phyloP scores from a whole-genome alignment of 2,888 invertebrate genomes.

The Choreutis nemorana region DNA sequence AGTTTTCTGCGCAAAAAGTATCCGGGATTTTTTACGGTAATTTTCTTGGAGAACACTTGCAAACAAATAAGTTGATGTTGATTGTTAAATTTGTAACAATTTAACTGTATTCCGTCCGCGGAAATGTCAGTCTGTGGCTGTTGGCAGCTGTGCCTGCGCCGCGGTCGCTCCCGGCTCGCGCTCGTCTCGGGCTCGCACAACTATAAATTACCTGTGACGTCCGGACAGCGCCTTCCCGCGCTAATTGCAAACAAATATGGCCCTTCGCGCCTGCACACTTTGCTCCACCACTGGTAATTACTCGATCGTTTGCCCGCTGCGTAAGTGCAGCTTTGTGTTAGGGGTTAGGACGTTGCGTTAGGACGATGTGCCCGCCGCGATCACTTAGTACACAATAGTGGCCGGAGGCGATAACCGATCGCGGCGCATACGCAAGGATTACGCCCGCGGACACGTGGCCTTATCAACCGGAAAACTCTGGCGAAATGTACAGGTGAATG shows the following conservation, averaged over 20 bases:
- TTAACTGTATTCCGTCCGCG: slow-evolving; percentile 28
- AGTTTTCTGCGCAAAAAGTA: too few relatives aligned
- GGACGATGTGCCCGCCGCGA: too few relatives aligned
- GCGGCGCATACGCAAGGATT: too few relatives aligned
- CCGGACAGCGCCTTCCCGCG: slow-evolving; percentile 34
- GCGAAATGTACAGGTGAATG: too few relatives aligned
- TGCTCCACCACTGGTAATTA: slow-evolving; percentile 33
- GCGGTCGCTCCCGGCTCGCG: slow-evolving; percentile 8
- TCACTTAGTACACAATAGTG: too few relatives aligned
- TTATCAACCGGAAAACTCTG: too few relatives aligned
- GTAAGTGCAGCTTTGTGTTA: slow-evolving; percentile 28
- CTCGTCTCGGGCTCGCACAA: slow-evolving; percentile 20
- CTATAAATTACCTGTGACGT: slow-evolving; percentile 39
- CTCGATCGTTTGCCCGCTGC: slow-evolving; percentile 22
- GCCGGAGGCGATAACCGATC: too few relatives aligned
- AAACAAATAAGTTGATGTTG: slow-evolving; percentile 7
- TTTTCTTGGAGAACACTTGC: slow-evolving; percentile 11
- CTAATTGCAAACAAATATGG: slow-evolving; percentile 52
- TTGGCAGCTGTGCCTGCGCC: slow-evolving; percentile 24
- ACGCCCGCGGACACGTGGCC: too few relatives aligned
- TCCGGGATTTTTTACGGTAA: too few relatives aligned
- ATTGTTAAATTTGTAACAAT: slow-evolving; percentile 16
- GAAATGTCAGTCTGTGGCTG: slow-evolving; percentile 39
- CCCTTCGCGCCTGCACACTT: slow-evolving; percentile 35
- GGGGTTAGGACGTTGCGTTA: slow-evolving; percentile 27